Evolutionary conservation across 2,888 invertebrate genomes (phyloP), one percentile per base, ranked within the genome.

Genomic region (Pollenia angustigena): DNA sequence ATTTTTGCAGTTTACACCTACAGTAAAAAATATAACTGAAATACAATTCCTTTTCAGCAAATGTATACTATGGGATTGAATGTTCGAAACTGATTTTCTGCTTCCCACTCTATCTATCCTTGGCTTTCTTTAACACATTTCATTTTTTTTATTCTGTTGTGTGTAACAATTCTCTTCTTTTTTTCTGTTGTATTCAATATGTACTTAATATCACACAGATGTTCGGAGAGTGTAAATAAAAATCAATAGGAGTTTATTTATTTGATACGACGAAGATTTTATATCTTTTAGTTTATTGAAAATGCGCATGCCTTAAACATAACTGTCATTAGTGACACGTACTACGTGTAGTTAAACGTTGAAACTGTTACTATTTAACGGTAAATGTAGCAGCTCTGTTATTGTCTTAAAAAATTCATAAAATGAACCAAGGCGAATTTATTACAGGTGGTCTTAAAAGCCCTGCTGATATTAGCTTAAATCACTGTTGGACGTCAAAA

Each of bases 211-310:
- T 18, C 71, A 72, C 69, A 82, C 80, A 86, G 56, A 83, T 82
- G 82, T 83, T 85, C 74, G 54, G 46, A 66, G 74, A 84, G 74
- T 75, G 68, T 68, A 72, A 64, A 64, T 62, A 58, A 72, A 81
- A 83, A 87, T 87, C 83, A 84, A 87, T 84, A 87, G 72, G 54
- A 71, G 69, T 71, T 66, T 80, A 75, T 69, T 71, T 74, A n/a
- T 56, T 81, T 62, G 12, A 68, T 74, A 84, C 32, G 46, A 32
- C 32, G 32, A 32, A 79, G 52, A 16, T 4, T 52, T 52, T 50
- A 40, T 14, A 68, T 66, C 9, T 44, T 62, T 16, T 40, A 66
- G 52, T 23, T 72, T 66, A 23, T 40, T 1, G 1, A 11, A 6
- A 78, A 18, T 50, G 78, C 87, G 87, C 87, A 87, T 69, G 87